These are phyloP conservation scores for Hylyphantes graminicola DNA, from an alignment of 1,140 invertebrate species.

Conservation along the genomic window DNA sequence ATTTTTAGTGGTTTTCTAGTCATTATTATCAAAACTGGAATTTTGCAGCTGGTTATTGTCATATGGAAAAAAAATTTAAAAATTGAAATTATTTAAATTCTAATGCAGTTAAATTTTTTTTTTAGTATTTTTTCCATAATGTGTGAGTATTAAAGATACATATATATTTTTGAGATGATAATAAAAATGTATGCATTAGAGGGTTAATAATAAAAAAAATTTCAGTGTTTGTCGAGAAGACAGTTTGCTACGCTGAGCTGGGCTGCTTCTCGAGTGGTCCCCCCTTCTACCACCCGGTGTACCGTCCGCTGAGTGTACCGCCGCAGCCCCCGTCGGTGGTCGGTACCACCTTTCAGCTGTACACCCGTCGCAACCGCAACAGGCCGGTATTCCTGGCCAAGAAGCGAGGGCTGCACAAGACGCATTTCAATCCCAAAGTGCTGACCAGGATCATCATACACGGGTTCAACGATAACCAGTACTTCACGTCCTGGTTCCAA, in stretches of 20 bases:
- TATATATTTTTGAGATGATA: too few relatives aligned
- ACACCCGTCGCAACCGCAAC: conserved; percentile 69
- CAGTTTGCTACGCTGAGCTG: conserved; percentile 78
- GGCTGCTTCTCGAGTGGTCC: conserved; percentile 85
- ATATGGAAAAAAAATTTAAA: too few relatives aligned
- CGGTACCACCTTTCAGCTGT: conserved; percentile 70
- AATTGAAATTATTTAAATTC: too few relatives aligned
- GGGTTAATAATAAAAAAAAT: too few relatives aligned
- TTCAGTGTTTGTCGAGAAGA: conserved; percentile 33
- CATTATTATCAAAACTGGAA: too few relatives aligned
- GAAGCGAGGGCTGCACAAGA: conserved; percentile 67
- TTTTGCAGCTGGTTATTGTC: too few relatives aligned
- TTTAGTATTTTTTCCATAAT: too few relatives aligned
- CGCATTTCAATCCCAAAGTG: conserved; percentile 67
- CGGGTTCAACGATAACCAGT: conserved; percentile 71
- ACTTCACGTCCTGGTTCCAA: conserved; percentile 42
- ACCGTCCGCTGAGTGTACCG: conserved; percentile 81
- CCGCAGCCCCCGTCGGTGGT: conserved; percentile 75
- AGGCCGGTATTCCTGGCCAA: background rate
- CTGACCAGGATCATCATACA: conserved; percentile 83
- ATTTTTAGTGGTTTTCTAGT: too few relatives aligned
- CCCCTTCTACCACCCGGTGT: conserved; percentile 78
- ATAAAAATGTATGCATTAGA: too few relatives aligned
- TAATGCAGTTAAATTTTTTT: too few relatives aligned
- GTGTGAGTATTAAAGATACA: too few relatives aligned